Conservation (phyloP, 2,797 vertebrate genomes). For the Sebastes kiyomatsui region DNA sequence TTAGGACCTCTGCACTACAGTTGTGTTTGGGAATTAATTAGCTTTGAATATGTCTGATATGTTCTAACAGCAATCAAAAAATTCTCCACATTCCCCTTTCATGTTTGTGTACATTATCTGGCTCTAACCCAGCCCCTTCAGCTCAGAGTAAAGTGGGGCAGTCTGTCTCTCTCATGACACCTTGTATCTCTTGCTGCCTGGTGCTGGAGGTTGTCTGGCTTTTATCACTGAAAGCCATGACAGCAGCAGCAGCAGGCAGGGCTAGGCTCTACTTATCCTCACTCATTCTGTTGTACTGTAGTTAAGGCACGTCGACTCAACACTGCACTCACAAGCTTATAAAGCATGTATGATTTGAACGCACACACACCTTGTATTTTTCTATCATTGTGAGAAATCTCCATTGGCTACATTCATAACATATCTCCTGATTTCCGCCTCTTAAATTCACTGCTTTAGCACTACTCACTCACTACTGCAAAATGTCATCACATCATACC, state of each 20-base stretch:
- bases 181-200: slow-evolving; percentile 51
- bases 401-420: not conserved
- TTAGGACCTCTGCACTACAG: not conserved
- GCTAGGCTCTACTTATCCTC: slow-evolving; percentile 5
- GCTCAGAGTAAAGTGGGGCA: slow-evolving; percentile 17
- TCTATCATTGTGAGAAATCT: not conserved
- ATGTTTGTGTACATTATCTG: slow-evolving; percentile 26
- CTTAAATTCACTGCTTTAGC: not conserved
- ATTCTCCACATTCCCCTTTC: slow-evolving; percentile 25
- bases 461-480: not conserved
- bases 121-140: slow-evolving; percentile 7
- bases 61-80: slow-evolving; percentile 10
- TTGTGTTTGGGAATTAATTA: not conserved
- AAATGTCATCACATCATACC: not conserved
- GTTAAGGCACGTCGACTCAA: not conserved
- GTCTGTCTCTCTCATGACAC: slow-evolving; percentile 38
- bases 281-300: not conserved
- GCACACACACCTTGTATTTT: not conserved
- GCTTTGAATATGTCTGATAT: slow-evolving; percentile 1
- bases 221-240: slow-evolving; percentile 48
- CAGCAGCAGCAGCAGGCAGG: slow-evolving; percentile 19
- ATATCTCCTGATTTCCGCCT: not conserved
- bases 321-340: not conserved
- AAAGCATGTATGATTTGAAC: not conserved
- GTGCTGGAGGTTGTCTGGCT: slow-evolving; percentile 49